Conservation (phyloP, 2,797 vertebrate species). For the Cossypha caffra region DNA sequence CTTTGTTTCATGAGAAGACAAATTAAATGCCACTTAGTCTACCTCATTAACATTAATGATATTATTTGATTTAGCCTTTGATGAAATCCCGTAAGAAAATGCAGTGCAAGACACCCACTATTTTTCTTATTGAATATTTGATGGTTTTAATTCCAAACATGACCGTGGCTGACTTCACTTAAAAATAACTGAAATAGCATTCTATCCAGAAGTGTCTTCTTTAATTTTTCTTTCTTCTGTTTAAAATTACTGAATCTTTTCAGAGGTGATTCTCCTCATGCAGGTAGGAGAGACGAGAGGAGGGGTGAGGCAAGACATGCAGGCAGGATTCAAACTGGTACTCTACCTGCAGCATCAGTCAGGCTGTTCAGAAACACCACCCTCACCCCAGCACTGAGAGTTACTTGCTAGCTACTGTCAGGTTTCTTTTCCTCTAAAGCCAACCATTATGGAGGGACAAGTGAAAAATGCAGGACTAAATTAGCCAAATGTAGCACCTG, state of each 20-base stretch:
- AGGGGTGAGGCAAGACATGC: not conserved
- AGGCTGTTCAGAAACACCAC: not conserved
- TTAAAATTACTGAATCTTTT: not conserved
- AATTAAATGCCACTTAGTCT: not conserved
- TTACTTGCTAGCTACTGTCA: conserved; percentile 10
- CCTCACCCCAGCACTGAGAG: not conserved
- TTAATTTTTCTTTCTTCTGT: conserved; percentile 3
- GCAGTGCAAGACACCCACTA: not conserved
- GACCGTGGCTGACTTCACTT: not conserved
- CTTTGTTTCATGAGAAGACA: not conserved
- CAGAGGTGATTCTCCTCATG: not conserved
- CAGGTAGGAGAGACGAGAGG: not conserved
- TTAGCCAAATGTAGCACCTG: not conserved
- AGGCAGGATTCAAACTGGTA: not conserved
- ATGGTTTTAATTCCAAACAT: not conserved
- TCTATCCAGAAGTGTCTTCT: not conserved
- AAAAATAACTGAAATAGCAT: not conserved
- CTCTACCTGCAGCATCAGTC: not conserved
- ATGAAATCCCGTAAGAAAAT: not conserved
- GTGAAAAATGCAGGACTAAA: conserved; percentile 22
- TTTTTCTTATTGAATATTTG: not conserved
- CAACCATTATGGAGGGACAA: not conserved
- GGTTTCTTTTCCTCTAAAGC: not conserved
- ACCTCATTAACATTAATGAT: not conserved
- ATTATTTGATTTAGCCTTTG: not conserved